Base-by-base conservation (phyloP, 2,888 invertebrate genomes). In the Hypsopygia costalis region DNA sequence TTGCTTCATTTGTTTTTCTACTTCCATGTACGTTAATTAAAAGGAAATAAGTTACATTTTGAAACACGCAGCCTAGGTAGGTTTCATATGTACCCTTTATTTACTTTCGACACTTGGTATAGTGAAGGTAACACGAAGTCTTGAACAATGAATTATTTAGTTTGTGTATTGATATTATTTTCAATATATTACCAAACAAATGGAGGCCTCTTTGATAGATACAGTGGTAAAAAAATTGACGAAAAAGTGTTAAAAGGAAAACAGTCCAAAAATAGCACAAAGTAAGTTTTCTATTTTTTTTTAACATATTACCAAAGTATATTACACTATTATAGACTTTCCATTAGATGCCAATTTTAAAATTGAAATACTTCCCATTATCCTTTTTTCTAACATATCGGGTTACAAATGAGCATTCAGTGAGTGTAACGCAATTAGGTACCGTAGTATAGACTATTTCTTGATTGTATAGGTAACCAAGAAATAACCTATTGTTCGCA, bases 211-310 rank as follows among this genome's bases (percentile, higher is more conserved):
- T 82, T 65, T 58, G 74, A 81, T 47, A 65, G 72, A 44, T 73
- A 63, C 44, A 72, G 63, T 44, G 82, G 78, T 11, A 67, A 72
- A 34, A 68, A 69, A 58, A 43, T 73, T 28, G 65, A 71, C n/a
- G 49, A 55, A 49, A 3, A 35, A 33, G 10, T 30, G 20, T 30
- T n/a, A 21, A 29, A 38, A 31, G 34, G 25, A 4, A 21, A 21
- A 7, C 9, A 8, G 6, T 5, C 25, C 1, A 16, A 16, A 7
- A 25, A 25, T 25, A 25, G 2, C n/a, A 25, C 7, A 8, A n/a
- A 25, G 25, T 25, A 6, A 25, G 25, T 25, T n/a, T 2, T 6
- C 6, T 5, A 25, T 7, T 25, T 21, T 21, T 5, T 21, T 6
- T 21, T 21, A n/a, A n/a, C n/a, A n/a, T n/a, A n/a, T n/a, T n/a